These are phyloP conservation scores for Monochamus alternatus DNA, from an alignment of 2,888 invertebrate species.

Conservation along the genomic window DNA sequence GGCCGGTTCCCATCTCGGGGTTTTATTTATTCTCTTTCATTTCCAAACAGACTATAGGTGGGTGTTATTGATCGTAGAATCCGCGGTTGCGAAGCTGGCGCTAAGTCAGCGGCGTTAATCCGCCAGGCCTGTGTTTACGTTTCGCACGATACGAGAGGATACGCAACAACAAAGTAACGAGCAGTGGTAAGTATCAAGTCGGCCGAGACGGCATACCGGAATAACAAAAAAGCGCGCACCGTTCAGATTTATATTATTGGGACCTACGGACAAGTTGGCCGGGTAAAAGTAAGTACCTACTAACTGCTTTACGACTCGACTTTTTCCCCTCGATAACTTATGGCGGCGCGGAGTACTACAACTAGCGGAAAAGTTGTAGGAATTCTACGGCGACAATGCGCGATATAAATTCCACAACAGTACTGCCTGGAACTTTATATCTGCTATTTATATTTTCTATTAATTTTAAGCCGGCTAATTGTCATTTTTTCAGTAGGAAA, in stretches of 20 bases:
- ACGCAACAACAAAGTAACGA: conserved; percentile 18
- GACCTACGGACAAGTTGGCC: neutral
- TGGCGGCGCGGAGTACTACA: neutral
- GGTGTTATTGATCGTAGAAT: neutral
- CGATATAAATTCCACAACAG: too few relatives aligned
- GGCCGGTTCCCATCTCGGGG: too few relatives aligned
- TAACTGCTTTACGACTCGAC: neutral
- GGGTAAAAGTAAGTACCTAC: neutral
- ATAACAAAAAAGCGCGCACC: conserved; percentile 13
- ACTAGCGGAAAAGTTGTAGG: neutral
- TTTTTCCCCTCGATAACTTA: neutral
- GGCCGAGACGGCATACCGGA: conserved; percentile 13
- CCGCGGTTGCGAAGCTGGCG: neutral
- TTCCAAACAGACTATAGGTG: too few relatives aligned
- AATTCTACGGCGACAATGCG: too few relatives aligned
- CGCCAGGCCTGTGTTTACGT: neutral
- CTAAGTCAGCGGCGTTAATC: neutral
- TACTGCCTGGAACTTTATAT: too few relatives aligned
- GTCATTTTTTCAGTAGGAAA: too few relatives aligned
- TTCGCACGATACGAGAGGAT: neutral
- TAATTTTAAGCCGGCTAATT: too few relatives aligned
- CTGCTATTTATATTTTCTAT: too few relatives aligned
- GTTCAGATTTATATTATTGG: conserved; percentile 15
- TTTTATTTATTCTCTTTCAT: too few relatives aligned
- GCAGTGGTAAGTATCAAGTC: conserved; percentile 8